Base-by-base conservation (phyloP, 2,888 invertebrate genomes). In the Prostheceraeus crozeri region DNA sequence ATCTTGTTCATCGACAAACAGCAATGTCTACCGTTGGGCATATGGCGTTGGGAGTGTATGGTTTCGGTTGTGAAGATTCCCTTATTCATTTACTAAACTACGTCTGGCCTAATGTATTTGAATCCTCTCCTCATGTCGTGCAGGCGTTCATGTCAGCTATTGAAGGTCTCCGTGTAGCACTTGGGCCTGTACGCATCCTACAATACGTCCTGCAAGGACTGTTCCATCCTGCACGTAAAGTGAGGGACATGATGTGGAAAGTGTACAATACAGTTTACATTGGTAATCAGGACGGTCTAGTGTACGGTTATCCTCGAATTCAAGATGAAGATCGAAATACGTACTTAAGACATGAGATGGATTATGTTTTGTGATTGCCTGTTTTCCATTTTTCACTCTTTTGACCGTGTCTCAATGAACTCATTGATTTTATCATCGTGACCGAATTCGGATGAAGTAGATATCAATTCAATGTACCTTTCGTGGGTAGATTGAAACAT, bases 21-120 rank as follows among this genome's bases (percentile, higher is more conserved):
- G 93, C 98, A 0, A 98, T 98, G 77, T 91, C 96, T 1, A 94
- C 96, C 3, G 93, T 98, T 65, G 96, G 96, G 72, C 98, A 99
- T 78, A 90, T 99, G 88, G 87, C 96, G 0, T 80, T 99, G 16
- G 98, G 98, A 8, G 96, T 96, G 25, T 93, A 88, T 72, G 96
- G 96, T 1, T 96, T 96, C 75, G 96, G 94, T 1, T 98, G 96
- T 75, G 96, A 98, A 76, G 98, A 99, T 76, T 96, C 98, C 0
- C 80, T 99, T 3, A 84, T 89, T 36, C 98, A 99, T 80, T 80
- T 99, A 46, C 79, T 99, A 62, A 99, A 99, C 78, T 90, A 94
- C 74, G 94, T 98, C 23, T 99, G 98, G 98, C 98, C 98, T 10
- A 99, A 99, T 76, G 91, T 99, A 67, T 96, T 99, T 73, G 98